Evolutionary conservation across 2,113 vertebrate species (phyloP).

Genomic region (mouse (Mus musculus)): GRCm39 chr8:82831501-82832000

Average conservation of each 20-base stretch:
- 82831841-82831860: background rate
- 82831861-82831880: background rate
- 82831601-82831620: constrained; percentile 18
- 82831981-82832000: background rate
- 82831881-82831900: background rate
- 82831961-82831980: background rate
- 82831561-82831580: constrained; percentile 2
- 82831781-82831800: constrained; percentile 20
- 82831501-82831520: constrained; percentile 40
- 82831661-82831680: constrained; percentile 50
- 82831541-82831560: constrained; percentile 52
- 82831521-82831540: constrained; percentile 67
- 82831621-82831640: constrained; percentile 46
- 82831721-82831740: constrained; percentile 30
- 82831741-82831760: constrained; percentile 49
- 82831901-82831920: background rate
- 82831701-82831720: constrained; percentile 54
- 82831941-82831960: too few species aligned
- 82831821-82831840: background rate
- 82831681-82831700: background rate
- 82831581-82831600: background rate
- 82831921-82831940: background rate
- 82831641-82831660: constrained; percentile 70
- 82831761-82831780: constrained; percentile 47
- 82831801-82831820: constrained; percentile 7